Evolutionary conservation across 2,797 vertebrate species (phyloP).

Genomic region (Tapirus indicus): DNA sequence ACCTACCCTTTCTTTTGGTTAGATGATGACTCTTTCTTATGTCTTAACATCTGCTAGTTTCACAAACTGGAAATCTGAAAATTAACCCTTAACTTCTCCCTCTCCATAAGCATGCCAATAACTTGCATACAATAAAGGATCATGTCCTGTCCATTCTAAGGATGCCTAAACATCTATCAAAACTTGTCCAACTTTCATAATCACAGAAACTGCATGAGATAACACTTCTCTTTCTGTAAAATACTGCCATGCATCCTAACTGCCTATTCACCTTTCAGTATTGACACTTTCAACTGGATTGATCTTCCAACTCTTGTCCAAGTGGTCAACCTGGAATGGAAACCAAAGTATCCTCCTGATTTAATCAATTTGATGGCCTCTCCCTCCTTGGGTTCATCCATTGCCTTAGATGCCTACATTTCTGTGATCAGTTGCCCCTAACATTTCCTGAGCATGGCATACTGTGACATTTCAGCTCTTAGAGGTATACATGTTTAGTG

Average conservation of each 20-base stretch:
- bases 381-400: neutral
- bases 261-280: neutral
- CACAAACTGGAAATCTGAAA: neutral
- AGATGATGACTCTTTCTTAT: neutral
- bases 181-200: neutral
- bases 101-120: neutral
- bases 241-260: neutral
- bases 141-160: neutral
- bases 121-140: neutral
- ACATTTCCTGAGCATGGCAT: neutral
- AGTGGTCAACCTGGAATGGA: neutral
- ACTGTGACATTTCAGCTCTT: too few relatives aligned
- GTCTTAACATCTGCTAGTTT: neutral
- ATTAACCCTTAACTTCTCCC: neutral
- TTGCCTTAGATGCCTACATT: neutral
- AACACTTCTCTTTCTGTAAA: neutral
- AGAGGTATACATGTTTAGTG: neutral
- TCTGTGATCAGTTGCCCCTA: neutral
- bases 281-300: neutral
- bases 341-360: neutral
- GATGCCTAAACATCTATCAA: neutral
- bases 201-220: neutral
- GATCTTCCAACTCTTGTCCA: neutral
- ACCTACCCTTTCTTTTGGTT: neutral
- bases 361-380: neutral